phyloP scores from a whole-genome alignment of 1,140 invertebrate genomes.

The Zaprionus ghesquierei region DNA sequence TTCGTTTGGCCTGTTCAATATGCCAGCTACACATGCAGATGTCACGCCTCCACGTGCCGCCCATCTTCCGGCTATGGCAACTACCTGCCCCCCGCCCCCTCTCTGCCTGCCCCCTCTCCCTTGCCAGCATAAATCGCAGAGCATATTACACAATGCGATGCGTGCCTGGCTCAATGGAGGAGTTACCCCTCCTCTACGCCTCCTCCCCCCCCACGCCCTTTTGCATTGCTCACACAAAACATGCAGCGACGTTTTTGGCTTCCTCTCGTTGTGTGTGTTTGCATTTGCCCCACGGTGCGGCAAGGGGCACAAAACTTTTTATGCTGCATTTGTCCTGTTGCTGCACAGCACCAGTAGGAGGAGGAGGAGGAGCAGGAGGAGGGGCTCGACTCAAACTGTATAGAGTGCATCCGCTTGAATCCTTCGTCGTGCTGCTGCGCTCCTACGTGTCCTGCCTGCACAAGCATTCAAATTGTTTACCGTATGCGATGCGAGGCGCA shows the following conservation, averaged over 20 bases:
- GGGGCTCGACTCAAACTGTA: slow-evolving; percentile 16
- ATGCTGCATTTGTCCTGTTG: slow-evolving; percentile 75
- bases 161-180: slow-evolving; percentile 67
- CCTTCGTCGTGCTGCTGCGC: slow-evolving; percentile 27
- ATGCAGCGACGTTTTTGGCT: slow-evolving; percentile 24
- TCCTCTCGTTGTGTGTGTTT: slow-evolving; percentile 60
- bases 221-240: slow-evolving; percentile 15
- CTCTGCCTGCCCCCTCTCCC: background rate
- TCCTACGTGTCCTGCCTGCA: slow-evolving; percentile 71
- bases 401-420: slow-evolving; percentile 38
- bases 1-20: slow-evolving; percentile 64
- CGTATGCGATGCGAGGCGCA: slow-evolving; percentile 73
- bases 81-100: background rate
- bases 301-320: slow-evolving; percentile 61
- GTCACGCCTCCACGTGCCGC: slow-evolving; percentile 39
- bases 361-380: background rate
- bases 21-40: slow-evolving; percentile 62
- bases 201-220: background rate
- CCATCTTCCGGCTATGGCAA: background rate
- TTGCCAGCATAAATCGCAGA: slow-evolving; percentile 75
- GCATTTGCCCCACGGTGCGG: slow-evolving; percentile 47
- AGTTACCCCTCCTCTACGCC: background rate
- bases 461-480: slow-evolving; percentile 81
- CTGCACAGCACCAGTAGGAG: slow-evolving; percentile 25
- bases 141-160: slow-evolving; percentile 79